Evolutionary conservation across 2,888 invertebrate genomes (phyloP).

Genomic region (Anodontia alba): DNA sequence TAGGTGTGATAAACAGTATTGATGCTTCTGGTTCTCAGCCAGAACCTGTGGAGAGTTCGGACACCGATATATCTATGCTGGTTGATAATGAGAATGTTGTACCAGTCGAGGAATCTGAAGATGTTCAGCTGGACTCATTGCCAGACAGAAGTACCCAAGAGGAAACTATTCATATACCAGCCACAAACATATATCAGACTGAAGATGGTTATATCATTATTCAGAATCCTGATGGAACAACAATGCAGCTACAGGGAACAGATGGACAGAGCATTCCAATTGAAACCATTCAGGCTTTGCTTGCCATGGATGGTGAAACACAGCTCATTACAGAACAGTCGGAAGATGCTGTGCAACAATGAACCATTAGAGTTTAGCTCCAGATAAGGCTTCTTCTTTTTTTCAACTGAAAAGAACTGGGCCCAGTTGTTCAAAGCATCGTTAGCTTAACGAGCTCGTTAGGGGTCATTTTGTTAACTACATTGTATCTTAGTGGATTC

Average conservation of each 20-base stretch:
- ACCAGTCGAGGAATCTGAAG: constrained; percentile 7
- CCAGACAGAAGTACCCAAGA: not conserved
- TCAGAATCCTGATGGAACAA: constrained; percentile 82
- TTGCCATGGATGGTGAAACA: constrained; percentile 77
- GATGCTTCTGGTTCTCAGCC: constrained; percentile 11
- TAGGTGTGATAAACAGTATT: constrained; percentile 43
- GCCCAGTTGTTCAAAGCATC: no score
- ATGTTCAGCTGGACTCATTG: not conserved
- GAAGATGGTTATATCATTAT: constrained; percentile 81
- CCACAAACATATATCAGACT: constrained; percentile 78
- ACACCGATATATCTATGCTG: constrained; percentile 20
- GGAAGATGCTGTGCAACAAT: constrained; percentile 50
- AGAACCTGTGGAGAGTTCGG: not conserved
- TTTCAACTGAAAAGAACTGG: no score
- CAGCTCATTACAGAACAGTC: constrained; percentile 59
- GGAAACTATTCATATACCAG: constrained; percentile 53
- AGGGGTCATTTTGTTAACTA: no score
- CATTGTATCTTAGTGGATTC: no score
- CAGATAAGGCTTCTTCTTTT: no score
- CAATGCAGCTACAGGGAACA: constrained; percentile 81
- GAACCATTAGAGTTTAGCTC: no score
- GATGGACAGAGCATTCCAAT: constrained; percentile 75
- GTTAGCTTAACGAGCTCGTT: no score
- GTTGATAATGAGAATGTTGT: not conserved
- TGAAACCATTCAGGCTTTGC: constrained; percentile 84